Evolutionary conservation across 2,797 vertebrate genomes (phyloP), one percentile per base, ranked within the genome.

Genomic region (Bradypodion ventrale): DNA sequence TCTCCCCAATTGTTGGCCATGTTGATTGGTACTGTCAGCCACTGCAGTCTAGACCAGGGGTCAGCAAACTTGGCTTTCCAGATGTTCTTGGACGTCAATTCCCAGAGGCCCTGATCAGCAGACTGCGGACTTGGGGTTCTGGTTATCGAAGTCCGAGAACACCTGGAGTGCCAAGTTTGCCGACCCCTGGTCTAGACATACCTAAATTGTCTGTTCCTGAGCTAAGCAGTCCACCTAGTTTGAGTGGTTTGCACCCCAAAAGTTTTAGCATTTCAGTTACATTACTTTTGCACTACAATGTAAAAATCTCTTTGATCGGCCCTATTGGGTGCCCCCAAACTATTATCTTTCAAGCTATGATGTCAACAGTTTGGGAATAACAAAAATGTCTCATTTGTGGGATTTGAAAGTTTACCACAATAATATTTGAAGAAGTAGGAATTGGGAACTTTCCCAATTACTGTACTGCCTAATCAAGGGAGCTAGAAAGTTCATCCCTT

Each of bases 381-480:
- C 75, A 85, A n/a, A 70, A 75, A 76, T 81, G 42, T 88, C 60
- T 89, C 56, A 0, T 74, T 78, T 90, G 84, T 68, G 7, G 83
- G 69, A 80, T 82, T 76, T 0, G 1, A 40, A 89, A 59, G 68
- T 86, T 89, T 84, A 78, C 69, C 78, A 49, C 2, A 21, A 77
- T 83, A 91, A 87, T 83, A 74, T 1, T 0, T 13, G 4, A 85
- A 87, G 89, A 92, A 84, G 77, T 46, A 56, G 84, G 72, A 84
- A 87, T 89, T 89, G 49, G 80, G 78, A 84, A 87, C 37, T 74
- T 91, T 84, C 78, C 59, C 80, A 66, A 90, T 87, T 87, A 75
- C 52, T 83, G 69, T 9, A 75, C 52, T 83, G 69, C 9, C 89
- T 85, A 85, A 90, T 87, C 84, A 75, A 78, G 42, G 73, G 32